A percentile compares a stretch with the other conserved stretches of the same genome.
phyloP scores from a whole-genome alignment of 2,113 vertebrate genomes.

The Dicaeum eximium region DNA sequence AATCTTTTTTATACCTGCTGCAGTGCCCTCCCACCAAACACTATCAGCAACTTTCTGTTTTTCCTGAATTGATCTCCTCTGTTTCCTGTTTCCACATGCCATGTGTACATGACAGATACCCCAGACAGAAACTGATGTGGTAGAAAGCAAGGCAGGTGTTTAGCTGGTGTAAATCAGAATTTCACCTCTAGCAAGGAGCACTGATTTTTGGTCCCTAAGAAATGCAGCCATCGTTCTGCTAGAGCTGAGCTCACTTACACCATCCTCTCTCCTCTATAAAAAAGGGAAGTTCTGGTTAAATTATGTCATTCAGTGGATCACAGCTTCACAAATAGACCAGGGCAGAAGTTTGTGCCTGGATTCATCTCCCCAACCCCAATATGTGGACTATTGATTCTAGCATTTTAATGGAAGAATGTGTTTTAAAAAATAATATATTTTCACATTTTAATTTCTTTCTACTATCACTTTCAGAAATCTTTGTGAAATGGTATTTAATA shows the following conservation, averaged over 20 bases:
- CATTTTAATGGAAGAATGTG: not conserved
- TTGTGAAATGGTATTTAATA: not conserved
- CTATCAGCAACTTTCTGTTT: not conserved
- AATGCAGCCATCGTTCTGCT: not conserved
- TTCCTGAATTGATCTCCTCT: not conserved
- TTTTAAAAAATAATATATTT: not conserved
- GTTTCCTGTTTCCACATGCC: not conserved
- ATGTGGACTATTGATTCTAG: not conserved
- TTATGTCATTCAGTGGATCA: not conserved
- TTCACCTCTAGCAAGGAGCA: not conserved
- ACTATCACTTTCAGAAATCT: not conserved
- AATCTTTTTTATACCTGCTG: not conserved
- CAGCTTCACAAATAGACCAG: not conserved
- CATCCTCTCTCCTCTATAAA: not conserved
- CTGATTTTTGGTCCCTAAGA: not conserved
- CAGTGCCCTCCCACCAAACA: not conserved
- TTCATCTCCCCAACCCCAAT: not conserved
- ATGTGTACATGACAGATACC: not conserved
- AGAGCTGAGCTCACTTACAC: not conserved
- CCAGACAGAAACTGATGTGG: not conserved
- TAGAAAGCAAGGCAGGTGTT: not conserved
- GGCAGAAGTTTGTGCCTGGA: not conserved
- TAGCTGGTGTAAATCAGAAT: not conserved
- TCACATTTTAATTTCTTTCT: not conserved
- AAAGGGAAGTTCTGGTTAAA: not conserved